Evolutionary conservation across 2,113 vertebrate genomes (phyloP).

Genomic region (Psilopsiagon aymara): DNA sequence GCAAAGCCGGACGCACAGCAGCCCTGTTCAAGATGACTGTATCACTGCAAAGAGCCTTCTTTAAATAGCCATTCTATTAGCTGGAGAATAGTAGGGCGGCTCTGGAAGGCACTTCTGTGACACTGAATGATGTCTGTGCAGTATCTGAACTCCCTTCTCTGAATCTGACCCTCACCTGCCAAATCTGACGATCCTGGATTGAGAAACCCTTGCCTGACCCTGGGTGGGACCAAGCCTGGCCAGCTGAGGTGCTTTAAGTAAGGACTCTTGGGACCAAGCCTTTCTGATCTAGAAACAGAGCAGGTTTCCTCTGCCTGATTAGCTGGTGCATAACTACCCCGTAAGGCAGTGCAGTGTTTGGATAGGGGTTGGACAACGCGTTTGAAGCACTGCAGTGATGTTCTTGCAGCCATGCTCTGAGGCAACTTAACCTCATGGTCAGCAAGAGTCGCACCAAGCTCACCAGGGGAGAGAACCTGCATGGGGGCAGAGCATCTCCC

Average conservation of each 20-base stretch:
- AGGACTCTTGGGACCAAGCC: background rate
- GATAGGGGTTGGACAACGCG: background rate
- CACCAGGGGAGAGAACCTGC: background rate
- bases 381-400: background rate
- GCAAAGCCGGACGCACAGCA: conserved; percentile 3
- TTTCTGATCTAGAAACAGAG: background rate
- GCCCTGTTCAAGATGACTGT: background rate
- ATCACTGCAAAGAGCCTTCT: background rate
- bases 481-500: background rate
- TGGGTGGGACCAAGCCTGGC: background rate
- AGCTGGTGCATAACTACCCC: rapidly evolving
- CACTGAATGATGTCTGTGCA: conserved; percentile 14
- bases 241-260: background rate
- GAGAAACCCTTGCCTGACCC: background rate
- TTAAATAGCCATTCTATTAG: conserved; percentile 59
- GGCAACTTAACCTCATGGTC: background rate
- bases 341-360: background rate
- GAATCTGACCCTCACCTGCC: background rate
- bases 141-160: background rate
- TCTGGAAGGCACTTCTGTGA: conserved; percentile 39
- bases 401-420: background rate
- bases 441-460: background rate
- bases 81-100: background rate
- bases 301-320: background rate
- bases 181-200: background rate